Percentiles rank a stretch among this genome's conserved stretches.
Evolutionary conservation across 2,113 vertebrate genomes (phyloP).

Genomic region (Grammomys surdaster): DNA sequence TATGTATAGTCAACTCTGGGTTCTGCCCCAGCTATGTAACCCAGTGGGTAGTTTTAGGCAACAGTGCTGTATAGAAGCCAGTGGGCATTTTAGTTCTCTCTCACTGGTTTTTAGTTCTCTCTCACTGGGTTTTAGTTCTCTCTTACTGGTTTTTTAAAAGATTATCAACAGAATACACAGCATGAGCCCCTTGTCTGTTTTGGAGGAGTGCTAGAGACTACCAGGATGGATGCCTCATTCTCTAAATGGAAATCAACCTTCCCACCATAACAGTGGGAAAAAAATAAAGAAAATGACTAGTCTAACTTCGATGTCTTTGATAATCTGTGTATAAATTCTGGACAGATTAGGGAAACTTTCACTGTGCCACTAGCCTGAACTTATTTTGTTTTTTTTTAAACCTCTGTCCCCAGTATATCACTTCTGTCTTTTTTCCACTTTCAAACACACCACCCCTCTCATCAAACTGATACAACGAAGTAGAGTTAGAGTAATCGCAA

Average conservation of each 20-base stretch:
- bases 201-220: not conserved
- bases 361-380: not conserved
- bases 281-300: not conserved
- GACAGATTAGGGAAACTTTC: not conserved
- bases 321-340: not conserved
- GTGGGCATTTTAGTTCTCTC: not conserved
- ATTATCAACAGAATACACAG: not conserved
- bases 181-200: not conserved
- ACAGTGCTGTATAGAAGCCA: not conserved
- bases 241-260: not conserved
- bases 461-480: not conserved
- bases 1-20: not conserved
- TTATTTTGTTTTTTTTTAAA: not conserved
- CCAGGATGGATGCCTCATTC: not conserved
- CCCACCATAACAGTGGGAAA: not conserved
- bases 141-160: slow-evolving; percentile 1
- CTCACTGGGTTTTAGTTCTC: not conserved
- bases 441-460: not conserved
- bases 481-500: not conserved
- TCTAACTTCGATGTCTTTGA: not conserved
- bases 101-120: not conserved
- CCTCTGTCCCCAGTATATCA: not conserved
- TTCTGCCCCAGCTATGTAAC: not conserved
- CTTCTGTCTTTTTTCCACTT: not conserved
- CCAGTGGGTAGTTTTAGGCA: not conserved